phyloP scores from a whole-genome alignment of 2,797 vertebrate species.

The Enteromius thamalakanensis region DNA sequence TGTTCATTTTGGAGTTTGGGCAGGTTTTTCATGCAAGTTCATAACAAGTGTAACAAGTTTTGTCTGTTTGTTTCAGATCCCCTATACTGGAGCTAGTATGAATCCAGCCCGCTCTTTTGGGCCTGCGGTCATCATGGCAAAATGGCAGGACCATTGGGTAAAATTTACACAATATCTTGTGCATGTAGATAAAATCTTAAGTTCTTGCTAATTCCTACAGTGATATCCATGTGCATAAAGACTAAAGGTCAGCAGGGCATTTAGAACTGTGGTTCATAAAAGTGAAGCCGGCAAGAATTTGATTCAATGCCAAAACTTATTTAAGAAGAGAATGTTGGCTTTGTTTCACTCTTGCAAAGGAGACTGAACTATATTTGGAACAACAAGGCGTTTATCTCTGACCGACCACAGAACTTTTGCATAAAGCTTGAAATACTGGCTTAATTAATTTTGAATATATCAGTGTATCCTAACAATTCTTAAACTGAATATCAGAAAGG shows the following conservation, averaged over 20 bases:
- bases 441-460: neutral
- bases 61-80: constrained; percentile 74
- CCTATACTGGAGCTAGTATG: constrained; percentile 89
- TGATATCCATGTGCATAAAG: constrained; percentile 2
- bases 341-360: neutral
- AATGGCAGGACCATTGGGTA: constrained; percentile 89
- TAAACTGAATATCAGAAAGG: neutral
- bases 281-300: neutral
- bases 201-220: neutral
- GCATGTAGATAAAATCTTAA: neutral
- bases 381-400: constrained; percentile 24
- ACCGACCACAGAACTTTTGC: constrained; percentile 5
- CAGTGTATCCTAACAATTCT: neutral
- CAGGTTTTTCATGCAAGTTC: too few species aligned
- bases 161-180: constrained; percentile 21
- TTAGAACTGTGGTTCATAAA: neutral
- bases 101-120: constrained; percentile 89
- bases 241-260: constrained; percentile 6
- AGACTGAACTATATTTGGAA: constrained; percentile 17
- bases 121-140: constrained; percentile 87
- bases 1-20: too few species aligned
- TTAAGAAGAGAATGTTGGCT: constrained; percentile 13
- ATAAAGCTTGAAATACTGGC: neutral
- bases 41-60: neutral
- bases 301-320: constrained; percentile 14